Evolutionary conservation across 2,113 vertebrate genomes (phyloP).

Genomic region (Origma solitaria): DNA sequence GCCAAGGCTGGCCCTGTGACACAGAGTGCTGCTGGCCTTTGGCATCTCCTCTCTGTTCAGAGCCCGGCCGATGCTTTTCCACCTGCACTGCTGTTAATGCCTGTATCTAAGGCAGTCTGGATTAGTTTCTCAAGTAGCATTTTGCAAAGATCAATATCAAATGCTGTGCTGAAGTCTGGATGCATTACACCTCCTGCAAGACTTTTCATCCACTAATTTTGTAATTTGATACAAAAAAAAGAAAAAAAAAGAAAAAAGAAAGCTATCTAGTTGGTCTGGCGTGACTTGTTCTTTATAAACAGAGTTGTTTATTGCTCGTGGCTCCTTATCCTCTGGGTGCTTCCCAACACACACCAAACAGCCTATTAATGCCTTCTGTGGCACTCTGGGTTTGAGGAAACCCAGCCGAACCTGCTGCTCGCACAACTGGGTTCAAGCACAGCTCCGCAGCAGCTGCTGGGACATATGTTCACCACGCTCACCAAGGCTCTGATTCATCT

Average conservation of each 20-base stretch:
- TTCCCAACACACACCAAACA: not conserved
- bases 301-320: not conserved
- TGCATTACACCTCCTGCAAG: not conserved
- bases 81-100: not conserved
- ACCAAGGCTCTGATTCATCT: not conserved
- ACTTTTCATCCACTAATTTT: conserved; percentile 41
- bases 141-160: conserved; percentile 43
- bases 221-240: not conserved
- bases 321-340: not conserved
- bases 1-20: not conserved
- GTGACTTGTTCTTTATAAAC: conserved; percentile 4
- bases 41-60: not conserved
- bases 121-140: conserved; percentile 37
- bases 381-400: conserved; percentile 19
- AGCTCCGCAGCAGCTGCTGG: conserved; percentile 33
- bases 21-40: not conserved
- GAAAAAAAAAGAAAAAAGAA: not conserved
- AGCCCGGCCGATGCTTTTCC: not conserved
- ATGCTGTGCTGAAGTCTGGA: not conserved
- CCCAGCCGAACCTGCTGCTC: conserved; percentile 50
- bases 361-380: conserved; percentile 39
- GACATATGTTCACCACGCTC: conserved; percentile 26
- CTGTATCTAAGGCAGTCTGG: not conserved
- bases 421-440: not conserved
- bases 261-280: not conserved